Percentiles rank a stretch among this genome's conserved stretches.
Conservation (phyloP, 2,888 invertebrate genomes). For the Cyclophora punctaria region DNA sequence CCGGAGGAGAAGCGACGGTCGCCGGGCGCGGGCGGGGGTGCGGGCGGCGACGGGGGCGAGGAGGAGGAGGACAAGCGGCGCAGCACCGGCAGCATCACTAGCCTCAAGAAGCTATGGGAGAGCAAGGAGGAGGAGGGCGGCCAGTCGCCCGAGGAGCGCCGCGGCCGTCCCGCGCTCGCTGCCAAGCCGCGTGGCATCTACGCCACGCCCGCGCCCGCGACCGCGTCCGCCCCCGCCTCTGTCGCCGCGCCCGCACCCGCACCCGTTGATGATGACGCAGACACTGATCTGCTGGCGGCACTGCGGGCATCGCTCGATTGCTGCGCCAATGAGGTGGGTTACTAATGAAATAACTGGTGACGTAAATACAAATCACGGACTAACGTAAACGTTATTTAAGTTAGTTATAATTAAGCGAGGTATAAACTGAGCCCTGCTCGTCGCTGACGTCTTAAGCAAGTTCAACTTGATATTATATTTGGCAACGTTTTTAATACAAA, state of each 20-base stretch:
- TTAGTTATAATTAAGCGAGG: too few species aligned
- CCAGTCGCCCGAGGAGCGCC: constrained; percentile 67
- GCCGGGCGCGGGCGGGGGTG: constrained; percentile 55
- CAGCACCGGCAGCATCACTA: constrained; percentile 94
- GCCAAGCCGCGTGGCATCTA: constrained; percentile 81
- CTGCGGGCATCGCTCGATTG: constrained; percentile 77
- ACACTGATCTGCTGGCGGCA: constrained; percentile 60
- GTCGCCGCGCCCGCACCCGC: constrained; percentile 43
- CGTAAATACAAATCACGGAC: too few species aligned
- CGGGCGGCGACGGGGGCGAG: constrained; percentile 30
- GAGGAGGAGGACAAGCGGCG: constrained; percentile 90
- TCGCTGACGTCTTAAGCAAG: too few species aligned
- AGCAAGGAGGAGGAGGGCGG: constrained; percentile 73
- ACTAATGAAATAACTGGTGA: too few species aligned
- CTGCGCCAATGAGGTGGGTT: constrained; percentile 60
- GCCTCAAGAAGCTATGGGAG: constrained; percentile 94
- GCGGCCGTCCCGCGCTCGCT: constrained; percentile 30
- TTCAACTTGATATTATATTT: too few species aligned
- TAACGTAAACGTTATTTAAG: too few species aligned
- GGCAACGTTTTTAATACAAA: too few species aligned
- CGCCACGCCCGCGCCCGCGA: constrained; percentile 80
- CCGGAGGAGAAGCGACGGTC: constrained; percentile 41
- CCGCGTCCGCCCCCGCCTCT: constrained; percentile 76
- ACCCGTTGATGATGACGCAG: constrained; percentile 30
- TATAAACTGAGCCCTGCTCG: too few species aligned